These are phyloP conservation scores for Colostygia pectinataria DNA, from an alignment of 2,888 invertebrate species.

Conservation along the genomic window DNA sequence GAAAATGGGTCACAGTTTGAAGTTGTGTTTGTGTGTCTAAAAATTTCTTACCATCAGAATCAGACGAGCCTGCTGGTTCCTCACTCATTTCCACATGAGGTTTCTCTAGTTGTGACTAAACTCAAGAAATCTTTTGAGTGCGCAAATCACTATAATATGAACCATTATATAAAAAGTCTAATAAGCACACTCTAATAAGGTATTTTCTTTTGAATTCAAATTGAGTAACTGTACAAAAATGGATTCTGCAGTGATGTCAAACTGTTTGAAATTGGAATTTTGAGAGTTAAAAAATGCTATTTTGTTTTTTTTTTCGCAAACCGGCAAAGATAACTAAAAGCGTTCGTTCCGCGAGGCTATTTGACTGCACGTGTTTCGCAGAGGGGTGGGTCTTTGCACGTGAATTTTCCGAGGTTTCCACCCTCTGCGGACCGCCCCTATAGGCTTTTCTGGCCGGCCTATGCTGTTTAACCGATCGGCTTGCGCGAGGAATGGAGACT, in stretches of 20 bases:
- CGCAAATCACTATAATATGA: conserved; percentile 10
- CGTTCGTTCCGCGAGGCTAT: conserved; percentile 76
- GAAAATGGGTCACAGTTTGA: too few relatives aligned
- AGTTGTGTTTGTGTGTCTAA: too few relatives aligned
- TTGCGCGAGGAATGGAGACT: conserved; percentile 62
- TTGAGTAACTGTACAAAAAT: not conserved
- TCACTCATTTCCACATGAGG: conserved; percentile 16
- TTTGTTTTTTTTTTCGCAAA: conserved; percentile 60
- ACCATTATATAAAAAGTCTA: conserved; percentile 1
- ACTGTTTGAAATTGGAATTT: conserved; percentile 45
- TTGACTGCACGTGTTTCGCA: conserved; percentile 75
- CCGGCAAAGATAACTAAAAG: conserved; percentile 76
- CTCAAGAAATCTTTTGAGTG: conserved; percentile 16
- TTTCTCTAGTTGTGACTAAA: conserved; percentile 12
- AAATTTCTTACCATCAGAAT: conserved; percentile 24
- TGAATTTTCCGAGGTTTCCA: conserved; percentile 83
- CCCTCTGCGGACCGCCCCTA: conserved; percentile 82
- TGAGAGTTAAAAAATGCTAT: conserved; percentile 50
- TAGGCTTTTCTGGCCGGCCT: conserved; percentile 84
- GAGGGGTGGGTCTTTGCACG: conserved; percentile 77
- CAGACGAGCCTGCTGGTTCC: conserved; percentile 12
- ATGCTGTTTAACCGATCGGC: conserved; percentile 81
- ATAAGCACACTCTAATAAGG: too few relatives aligned
- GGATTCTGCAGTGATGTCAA: not conserved
- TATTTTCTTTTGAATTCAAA: not conserved